These are phyloP conservation scores for Gambusia holbrooki DNA, from an alignment of 2,113 vertebrate species.

Conservation along the genomic window DNA sequence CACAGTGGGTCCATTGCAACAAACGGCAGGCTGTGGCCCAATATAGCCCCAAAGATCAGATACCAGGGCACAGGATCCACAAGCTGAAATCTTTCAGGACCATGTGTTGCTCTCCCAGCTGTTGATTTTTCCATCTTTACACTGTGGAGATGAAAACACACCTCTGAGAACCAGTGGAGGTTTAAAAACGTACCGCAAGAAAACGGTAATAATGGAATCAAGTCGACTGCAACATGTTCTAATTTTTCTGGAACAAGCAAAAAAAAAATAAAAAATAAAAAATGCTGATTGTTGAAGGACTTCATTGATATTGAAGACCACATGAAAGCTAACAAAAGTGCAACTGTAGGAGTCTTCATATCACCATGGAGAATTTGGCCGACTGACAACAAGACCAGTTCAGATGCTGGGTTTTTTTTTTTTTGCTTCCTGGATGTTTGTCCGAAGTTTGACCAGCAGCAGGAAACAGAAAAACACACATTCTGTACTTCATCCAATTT, in stretches of 20 bases:
- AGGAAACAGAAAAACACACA: not conserved
- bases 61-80: constrained; percentile 59
- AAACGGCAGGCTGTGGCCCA: constrained; percentile 34
- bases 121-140: constrained; percentile 35
- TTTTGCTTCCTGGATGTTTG: not conserved
- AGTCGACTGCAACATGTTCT: not conserved
- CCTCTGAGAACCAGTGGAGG: not conserved
- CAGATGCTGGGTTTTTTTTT: constrained; percentile 17
- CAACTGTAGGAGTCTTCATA: constrained; percentile 21
- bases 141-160: constrained; percentile 2
- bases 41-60: constrained; percentile 63
- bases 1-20: constrained; percentile 42
- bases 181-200: not conserved
- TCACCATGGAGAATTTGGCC: constrained; percentile 55
- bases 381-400: constrained; percentile 14
- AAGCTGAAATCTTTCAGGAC: constrained; percentile 38
- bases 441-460: not conserved
- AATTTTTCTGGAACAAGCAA: not conserved
- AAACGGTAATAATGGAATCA: not conserved
- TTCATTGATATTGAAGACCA: constrained; percentile 23
- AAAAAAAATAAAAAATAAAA: not conserved
- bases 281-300: constrained; percentile 12
- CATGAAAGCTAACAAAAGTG: not conserved
- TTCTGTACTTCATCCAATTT: not conserved
- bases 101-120: constrained; percentile 56